Evolutionary conservation across 2,113 vertebrate genomes (phyloP).

Genomic region (Actenoides hombroni): DNA sequence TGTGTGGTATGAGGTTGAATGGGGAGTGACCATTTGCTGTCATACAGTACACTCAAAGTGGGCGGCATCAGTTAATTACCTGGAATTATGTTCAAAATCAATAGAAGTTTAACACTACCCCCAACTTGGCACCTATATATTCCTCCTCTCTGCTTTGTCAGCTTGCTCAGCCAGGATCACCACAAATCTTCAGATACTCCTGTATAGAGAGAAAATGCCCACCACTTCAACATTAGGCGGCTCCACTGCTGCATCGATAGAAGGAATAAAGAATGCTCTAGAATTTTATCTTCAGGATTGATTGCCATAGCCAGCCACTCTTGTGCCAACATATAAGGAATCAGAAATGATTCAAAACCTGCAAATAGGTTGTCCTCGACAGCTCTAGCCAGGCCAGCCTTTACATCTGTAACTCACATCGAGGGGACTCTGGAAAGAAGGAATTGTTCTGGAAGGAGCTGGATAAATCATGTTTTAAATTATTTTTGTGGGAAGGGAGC

Average conservation of each 20-base stretch:
- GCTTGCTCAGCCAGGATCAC: background rate
- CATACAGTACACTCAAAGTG: background rate
- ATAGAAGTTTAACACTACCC: background rate
- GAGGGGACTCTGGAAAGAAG: constrained; percentile 36
- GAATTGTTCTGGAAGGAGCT: constrained; percentile 49
- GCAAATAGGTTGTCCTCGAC: background rate
- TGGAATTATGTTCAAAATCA: background rate
- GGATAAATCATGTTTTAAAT: constrained; percentile 57
- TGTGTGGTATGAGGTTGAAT: background rate
- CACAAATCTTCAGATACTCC: background rate
- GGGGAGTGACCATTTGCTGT: background rate
- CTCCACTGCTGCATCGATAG: background rate
- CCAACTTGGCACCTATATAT: background rate
- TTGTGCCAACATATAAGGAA: background rate
- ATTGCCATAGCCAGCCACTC: background rate
- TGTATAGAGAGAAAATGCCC: background rate
- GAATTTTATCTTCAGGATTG: background rate
- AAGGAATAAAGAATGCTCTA: background rate
- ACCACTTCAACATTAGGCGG: background rate
- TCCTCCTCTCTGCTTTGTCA: background rate
- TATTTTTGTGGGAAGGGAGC: constrained; percentile 55
- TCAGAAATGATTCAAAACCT: background rate
- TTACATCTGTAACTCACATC: background rate
- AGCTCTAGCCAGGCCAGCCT: background rate
- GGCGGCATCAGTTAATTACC: background rate